phyloP scores from a whole-genome alignment of 2,797 vertebrate genomes.

The Discoglossus pictus region DNA sequence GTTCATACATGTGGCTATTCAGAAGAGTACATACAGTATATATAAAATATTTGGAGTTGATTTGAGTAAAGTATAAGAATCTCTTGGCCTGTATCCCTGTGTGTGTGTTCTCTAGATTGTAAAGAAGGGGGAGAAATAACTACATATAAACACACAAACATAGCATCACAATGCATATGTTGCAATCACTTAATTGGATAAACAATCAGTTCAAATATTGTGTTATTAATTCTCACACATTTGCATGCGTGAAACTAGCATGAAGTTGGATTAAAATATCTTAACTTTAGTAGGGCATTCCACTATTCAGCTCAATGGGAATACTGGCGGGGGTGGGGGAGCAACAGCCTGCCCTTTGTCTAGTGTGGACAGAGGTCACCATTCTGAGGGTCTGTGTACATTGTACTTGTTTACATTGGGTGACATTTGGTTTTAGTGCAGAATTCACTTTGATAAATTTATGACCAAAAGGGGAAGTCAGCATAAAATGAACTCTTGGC shows the following conservation, averaged over 20 bases:
- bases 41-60: no score
- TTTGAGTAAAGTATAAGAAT: no score
- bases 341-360: constrained; percentile 36
- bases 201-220: no score
- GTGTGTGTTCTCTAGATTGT: no score
- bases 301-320: constrained; percentile 41
- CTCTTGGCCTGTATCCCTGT: no score
- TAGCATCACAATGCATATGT: no score
- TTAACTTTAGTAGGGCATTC: constrained; percentile 32
- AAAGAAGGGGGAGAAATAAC: no score
- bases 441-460: constrained; percentile 23
- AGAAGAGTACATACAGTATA: no score
- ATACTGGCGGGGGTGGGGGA: constrained; percentile 32
- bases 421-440: constrained; percentile 1
- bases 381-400: constrained; percentile 38
- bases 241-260: constrained; percentile 13
- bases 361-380: constrained; percentile 32
- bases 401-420: constrained; percentile 31
- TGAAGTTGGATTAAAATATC: constrained; percentile 37
- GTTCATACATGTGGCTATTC: no score
- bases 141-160: no score
- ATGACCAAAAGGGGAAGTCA: constrained; percentile 33
- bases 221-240: no score
- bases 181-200: no score
- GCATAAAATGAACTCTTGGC: not conserved